These are phyloP conservation scores for Nanorana parkeri DNA, from an alignment of 2,113 vertebrate species.

Conservation along the genomic window DNA sequence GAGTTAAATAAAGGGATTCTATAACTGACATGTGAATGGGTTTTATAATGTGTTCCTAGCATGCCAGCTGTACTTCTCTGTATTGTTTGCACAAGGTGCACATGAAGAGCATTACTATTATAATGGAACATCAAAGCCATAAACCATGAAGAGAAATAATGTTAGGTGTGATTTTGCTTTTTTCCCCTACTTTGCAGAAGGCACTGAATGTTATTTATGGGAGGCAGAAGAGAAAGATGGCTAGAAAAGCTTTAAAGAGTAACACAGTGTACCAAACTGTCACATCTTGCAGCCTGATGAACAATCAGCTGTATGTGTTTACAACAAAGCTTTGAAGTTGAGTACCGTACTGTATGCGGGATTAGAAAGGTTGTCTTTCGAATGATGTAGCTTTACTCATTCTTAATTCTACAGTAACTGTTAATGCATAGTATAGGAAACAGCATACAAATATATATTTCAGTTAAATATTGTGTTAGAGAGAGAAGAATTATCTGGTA, in stretches of 20 bases:
- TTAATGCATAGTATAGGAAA: too few relatives aligned
- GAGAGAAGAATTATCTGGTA: too few relatives aligned
- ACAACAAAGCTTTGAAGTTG: too few relatives aligned
- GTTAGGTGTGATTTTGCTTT: background rate
- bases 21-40: background rate
- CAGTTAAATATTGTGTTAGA: too few relatives aligned
- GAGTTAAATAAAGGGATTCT: background rate
- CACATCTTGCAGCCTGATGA: background rate
- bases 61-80: background rate
- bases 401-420: too few relatives aligned
- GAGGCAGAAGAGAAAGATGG: background rate
- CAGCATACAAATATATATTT: too few relatives aligned
- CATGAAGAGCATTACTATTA: conserved; percentile 10
- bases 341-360: too few relatives aligned
- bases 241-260: background rate
- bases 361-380: too few relatives aligned
- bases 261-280: background rate
- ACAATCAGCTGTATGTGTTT: too few relatives aligned
- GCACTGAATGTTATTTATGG: background rate
- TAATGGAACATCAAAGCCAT: conserved; percentile 44
- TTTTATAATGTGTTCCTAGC: background rate
- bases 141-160: conserved; percentile 4
- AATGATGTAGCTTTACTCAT: too few relatives aligned
- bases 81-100: background rate
- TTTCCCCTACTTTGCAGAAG: background rate